Base-by-base conservation (phyloP, 2,113 vertebrate genomes). In the Caracal caracal region DNA sequence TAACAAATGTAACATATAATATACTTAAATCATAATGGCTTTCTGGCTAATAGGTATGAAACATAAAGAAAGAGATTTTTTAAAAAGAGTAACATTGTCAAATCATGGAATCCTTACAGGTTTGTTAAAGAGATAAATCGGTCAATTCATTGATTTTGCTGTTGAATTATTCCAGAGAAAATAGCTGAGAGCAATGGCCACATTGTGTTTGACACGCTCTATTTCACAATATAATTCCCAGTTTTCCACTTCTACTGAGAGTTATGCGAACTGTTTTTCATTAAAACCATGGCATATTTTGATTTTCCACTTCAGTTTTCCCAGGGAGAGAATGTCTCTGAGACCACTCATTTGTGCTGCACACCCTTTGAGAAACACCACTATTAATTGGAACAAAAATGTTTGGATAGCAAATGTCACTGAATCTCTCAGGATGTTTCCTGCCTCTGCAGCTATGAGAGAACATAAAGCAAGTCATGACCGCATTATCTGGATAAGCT, bases 311-410 rank as follows among this genome's bases (percentile, higher is more conserved):
- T 94, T 94, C 94, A 86, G 40, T 97, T 97, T 96, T 94, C 51
- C 87, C 82, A 94, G 68, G 19, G 90, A 93, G 90, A 93, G 17
- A 59, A 47, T 71, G 30, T 93, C 73, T 97, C 83, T 93, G 96
- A 94, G 87, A 95, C 93, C 20, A 94, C 56, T 95, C 89, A 88
- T 96, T 97, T 95, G 51, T 94, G 96, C 30, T 91, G 76, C 12
- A 40, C 22, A 93, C n/a, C 87, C 49, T 96, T 97, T 94, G 96
- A 96, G 96, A 96, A 93, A 17, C 43, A 75, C 92, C 87, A 68
- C 68, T 80, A 96, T 97, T 97, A 98, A 97, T 66, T 97, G 97
- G 92, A 96, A 97, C 93, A 98, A 97, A 98, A 97, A 92, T 78
- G 92, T 97, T 98, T 97, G 95, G 97, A 95, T 87, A 97, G 97